Evolutionary conservation across 2,797 vertebrate species (phyloP).

Genomic region (Tragopan temminckii): DNA sequence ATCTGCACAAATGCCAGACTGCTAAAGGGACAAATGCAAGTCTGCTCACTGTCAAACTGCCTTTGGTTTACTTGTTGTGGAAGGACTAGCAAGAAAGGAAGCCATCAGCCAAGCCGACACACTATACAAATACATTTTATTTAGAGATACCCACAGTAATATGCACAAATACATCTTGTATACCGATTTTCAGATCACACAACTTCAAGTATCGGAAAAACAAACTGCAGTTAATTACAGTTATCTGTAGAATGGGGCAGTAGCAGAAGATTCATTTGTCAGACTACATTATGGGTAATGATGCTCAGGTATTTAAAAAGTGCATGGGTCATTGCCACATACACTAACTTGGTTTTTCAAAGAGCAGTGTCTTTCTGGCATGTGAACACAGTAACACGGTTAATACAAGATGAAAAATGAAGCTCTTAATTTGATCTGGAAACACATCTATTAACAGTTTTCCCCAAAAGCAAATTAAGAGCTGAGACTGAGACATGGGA

Average conservation of each 20-base stretch:
- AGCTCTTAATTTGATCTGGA: constrained; percentile 26
- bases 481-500: not conserved
- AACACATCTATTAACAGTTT: not conserved
- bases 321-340: constrained; percentile 31
- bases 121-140: constrained; percentile 75
- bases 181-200: constrained; percentile 47
- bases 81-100: not conserved
- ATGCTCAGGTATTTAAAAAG: constrained; percentile 45
- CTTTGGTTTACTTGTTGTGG: not conserved
- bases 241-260: constrained; percentile 26
- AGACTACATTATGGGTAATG: not conserved
- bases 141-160: constrained; percentile 62
- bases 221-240: constrained; percentile 43
- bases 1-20: not conserved
- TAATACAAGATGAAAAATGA: constrained; percentile 34
- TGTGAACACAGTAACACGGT: constrained; percentile 51
- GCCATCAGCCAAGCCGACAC: not conserved
- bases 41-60: not conserved
- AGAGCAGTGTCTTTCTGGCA: constrained; percentile 42
- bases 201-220: constrained; percentile 50
- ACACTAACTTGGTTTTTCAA: constrained; percentile 50
- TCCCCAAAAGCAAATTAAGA: not conserved
- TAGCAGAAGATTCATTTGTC: constrained; percentile 43
- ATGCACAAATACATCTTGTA: constrained; percentile 63
- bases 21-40: not conserved